These are phyloP conservation scores for Lutjanus campechanus DNA, from an alignment of 2,797 vertebrate species.

Conservation along the genomic window DNA sequence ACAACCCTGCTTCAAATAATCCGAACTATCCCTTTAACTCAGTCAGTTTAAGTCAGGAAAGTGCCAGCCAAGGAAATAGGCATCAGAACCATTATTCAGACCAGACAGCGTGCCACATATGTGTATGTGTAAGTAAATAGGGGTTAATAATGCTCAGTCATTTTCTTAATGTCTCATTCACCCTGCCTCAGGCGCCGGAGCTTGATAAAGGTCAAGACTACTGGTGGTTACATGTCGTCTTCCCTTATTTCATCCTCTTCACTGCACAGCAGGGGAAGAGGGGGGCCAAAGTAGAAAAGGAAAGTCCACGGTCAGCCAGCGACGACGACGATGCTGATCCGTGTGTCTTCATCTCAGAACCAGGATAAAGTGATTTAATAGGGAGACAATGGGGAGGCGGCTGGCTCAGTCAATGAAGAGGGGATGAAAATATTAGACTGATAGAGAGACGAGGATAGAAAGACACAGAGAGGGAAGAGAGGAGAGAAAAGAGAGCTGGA, in stretches of 20 bases:
- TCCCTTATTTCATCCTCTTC: conserved; percentile 72
- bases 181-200: conserved; percentile 69
- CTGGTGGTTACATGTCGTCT: conserved; percentile 78
- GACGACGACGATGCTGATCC: conserved; percentile 47
- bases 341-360: conserved; percentile 67
- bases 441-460: conserved; percentile 62
- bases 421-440: conserved; percentile 76
- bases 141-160: conserved; percentile 81
- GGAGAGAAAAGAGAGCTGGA: conserved; percentile 57
- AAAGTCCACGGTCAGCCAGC: conserved; percentile 54
- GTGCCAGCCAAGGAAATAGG: conserved; percentile 33
- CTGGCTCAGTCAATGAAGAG: conserved; percentile 61
- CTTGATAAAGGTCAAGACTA: conserved; percentile 84
- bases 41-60: conserved; percentile 29
- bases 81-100: conserved; percentile 44
- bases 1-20: too few species aligned
- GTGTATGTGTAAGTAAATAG: conserved; percentile 52
- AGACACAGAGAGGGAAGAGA: conserved; percentile 53
- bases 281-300: conserved; percentile 32
- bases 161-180: conserved; percentile 82
- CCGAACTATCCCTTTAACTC: conserved; percentile 23
- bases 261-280: conserved; percentile 52
- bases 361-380: conserved; percentile 72
- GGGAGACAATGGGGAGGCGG: conserved; percentile 54
- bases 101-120: conserved; percentile 31